phyloP scores from a whole-genome alignment of 2,113 vertebrate genomes.

The Oceanites oceanicus region DNA sequence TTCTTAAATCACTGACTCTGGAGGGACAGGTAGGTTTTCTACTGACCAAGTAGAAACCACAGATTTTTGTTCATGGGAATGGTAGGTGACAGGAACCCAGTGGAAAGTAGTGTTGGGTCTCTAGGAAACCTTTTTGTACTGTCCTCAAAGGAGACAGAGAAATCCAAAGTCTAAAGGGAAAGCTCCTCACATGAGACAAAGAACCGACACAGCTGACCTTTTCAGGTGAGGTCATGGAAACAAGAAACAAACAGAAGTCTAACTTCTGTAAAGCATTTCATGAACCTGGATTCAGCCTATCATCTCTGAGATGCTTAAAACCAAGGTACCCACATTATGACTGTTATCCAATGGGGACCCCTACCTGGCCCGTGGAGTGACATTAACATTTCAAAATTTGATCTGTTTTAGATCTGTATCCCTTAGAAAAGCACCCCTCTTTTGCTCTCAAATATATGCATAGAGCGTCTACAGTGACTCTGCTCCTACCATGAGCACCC shows the following conservation, averaged over 20 bases:
- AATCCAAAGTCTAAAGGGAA: background rate
- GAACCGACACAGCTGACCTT: background rate
- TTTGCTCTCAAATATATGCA: background rate
- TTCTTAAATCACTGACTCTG: background rate
- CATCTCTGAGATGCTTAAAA: background rate
- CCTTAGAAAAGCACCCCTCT: background rate
- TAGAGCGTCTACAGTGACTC: background rate
- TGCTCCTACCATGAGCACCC: background rate
- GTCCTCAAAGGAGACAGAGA: background rate
- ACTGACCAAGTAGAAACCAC: background rate
- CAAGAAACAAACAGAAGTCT: background rate
- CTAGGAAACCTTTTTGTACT: background rate
- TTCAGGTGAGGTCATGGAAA: background rate
- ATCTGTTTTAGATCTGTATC: background rate
- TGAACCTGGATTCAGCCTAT: background rate
- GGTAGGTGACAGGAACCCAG: background rate
- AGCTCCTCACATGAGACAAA: background rate
- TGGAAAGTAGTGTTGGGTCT: background rate
- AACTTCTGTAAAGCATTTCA: background rate
- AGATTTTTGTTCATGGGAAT: background rate
- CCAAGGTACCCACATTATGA: accelerated
- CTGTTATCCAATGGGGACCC: background rate
- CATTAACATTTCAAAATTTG: background rate
- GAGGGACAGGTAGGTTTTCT: background rate
- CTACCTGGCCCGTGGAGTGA: background rate